Base-by-base conservation (phyloP, 2,113 vertebrate genomes). In the Lasiurus cinereus region DNA sequence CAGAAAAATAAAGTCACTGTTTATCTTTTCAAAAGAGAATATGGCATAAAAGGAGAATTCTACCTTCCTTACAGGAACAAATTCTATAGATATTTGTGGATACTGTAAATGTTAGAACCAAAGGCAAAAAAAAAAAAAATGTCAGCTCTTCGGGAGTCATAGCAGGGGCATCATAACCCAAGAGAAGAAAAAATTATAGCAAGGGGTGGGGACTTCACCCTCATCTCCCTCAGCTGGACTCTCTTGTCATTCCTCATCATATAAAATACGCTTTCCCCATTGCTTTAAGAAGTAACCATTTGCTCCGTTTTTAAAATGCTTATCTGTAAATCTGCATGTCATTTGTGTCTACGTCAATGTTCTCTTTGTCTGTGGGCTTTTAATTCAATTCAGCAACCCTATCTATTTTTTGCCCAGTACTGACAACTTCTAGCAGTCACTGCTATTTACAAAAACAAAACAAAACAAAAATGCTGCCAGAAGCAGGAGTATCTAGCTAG, bases 351-450 rank as follows among this genome's bases (percentile, higher is more conserved):
- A 83, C 8, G 39, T 48, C 62, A 86, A 31, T 11, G 59, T 16
- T 86, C 36, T 33, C 78, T 96, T 87, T 50, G 76, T 72, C 88
- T 72, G 31, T 50, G 77, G 73, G 62, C 36, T 79, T 92, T 78
- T 64, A 95, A 93, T 84, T 88, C 50, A 85, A 84, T 92, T 92
- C 84, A 88, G 88, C 88, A 77, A 78, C 56, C 27, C 27, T 82
- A 31, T 54, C 82, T 72, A 36, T 64, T 54, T 48, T 84, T 69
- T 70, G 46, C 21, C 54, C 56, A 76, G 54, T 50, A 86, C 59
- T 67, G 31, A 90, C 52, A 89, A 74, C 27, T 83, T 59, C 14
- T 54, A 78, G 52, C 46, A 88, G 86, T 90, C 72, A 94, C 5
- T 43, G 16, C 52, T 91, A 66, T 52, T 94, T 27, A 83, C 48